phyloP scores from a whole-genome alignment of 2,888 invertebrate genomes.

The Standfussiana lucernea region DNA sequence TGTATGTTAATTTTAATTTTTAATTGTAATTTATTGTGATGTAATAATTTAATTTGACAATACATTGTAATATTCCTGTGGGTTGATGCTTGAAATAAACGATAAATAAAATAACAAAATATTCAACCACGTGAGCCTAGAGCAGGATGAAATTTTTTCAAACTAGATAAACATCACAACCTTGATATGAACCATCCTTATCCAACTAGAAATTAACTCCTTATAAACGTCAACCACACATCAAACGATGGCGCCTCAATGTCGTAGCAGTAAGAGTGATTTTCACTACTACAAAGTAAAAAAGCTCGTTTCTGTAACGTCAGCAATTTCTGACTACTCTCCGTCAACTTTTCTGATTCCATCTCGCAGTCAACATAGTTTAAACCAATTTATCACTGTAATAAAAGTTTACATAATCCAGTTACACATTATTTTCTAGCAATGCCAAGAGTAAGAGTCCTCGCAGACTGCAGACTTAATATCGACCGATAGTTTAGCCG shows the following conservation, averaged over 20 bases:
- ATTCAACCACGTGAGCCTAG: neutral
- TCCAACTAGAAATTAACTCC: neutral
- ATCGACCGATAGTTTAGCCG: neutral
- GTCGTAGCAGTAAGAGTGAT: neutral
- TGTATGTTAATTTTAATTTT: no score
- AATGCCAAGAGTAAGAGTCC: neutral
- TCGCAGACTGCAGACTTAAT: neutral
- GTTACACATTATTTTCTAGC: neutral
- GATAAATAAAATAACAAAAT: no score
- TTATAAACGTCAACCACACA: neutral
- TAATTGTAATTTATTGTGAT: no score
- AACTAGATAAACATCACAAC: neutral
- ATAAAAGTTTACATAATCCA: neutral
- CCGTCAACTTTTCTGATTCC: neutral
- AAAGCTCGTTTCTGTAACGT: neutral
- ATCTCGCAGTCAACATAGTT: neutral
- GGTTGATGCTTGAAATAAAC: no score
- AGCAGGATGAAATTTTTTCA: neutral
- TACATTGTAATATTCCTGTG: no score
- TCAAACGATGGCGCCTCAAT: neutral
- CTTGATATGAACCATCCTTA: no score
- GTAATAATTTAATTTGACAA: no score
- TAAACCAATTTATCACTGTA: slow-evolving; percentile 5
- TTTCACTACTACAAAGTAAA: neutral
- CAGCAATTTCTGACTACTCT: neutral